Base-by-base conservation (phyloP, 2,888 invertebrate genomes). In the Phasia obesa region DNA sequence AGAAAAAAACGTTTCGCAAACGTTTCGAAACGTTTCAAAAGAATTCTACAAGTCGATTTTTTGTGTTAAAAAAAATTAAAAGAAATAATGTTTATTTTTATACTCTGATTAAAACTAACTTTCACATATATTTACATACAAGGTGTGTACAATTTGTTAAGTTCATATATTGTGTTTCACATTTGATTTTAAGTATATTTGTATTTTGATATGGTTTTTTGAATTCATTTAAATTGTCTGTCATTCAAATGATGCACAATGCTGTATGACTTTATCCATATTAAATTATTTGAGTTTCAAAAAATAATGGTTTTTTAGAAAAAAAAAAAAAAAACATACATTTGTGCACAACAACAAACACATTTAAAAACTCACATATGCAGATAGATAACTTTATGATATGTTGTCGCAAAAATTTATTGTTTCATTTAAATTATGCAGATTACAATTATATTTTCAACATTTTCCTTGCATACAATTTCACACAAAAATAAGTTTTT, bases 371-470 rank as follows among this genome's bases (percentile, higher is more conserved):
- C 9, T 6, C 9, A n/a, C 15, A 23, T 21, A 15, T 6, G 4
- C 27, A 47, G 9, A 19, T 19, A 6, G 1, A 59, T 47, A 53
- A 42, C 13, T 53, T 53, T 51, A 49, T 59, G 38, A 38, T 59
- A 60, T 60, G 47, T 35, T 49, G 51, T 62, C 17, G 51, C 51
- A 42, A 19, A 51, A 73, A 60, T 51, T 25, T 73, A 62, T 73
- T 62, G 38, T 62, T 73, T 73, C 27, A 62, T 73, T 62, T 38
- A 62, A 73, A 73, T 73, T 51, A 62, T 73, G 38, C 23, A 62
- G 60, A 73, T 73, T 51, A n/a, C n/a, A n/a, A 60, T 51, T 60
- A 51, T 73, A 73, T 47, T 57, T 44, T 69, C 55, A 55, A 69
- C 27, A 25, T 35, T 27, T 27, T 42, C 17, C 31, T 27, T 35